Base-by-base conservation (phyloP, 1,140 invertebrate species). In the Orius insidiosus region DNA sequence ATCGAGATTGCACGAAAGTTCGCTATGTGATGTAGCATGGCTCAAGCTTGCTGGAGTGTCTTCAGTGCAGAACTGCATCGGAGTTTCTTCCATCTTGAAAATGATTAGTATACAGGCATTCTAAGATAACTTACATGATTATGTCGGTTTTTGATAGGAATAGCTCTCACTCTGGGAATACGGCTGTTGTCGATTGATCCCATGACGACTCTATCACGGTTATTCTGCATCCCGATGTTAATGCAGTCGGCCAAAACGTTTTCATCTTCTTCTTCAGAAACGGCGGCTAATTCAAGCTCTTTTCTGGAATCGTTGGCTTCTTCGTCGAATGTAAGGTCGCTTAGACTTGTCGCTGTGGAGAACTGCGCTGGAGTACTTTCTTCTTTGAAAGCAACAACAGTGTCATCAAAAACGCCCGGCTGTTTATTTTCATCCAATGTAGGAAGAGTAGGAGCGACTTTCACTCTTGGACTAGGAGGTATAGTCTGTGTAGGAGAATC, bases 401-500 rank as follows among this genome's bases (percentile, higher is more conserved):
- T 72, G 63, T 88, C 82, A 61, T 80, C 80, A 55, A 85, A 85
- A 43, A 84, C 74, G 47, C 78, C 80, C 1, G 62, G 45, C 6
- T 16, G 5, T n/a, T 47, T 46, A 11, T 30, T 19, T 13, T 47
- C 32, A 11, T 43, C 19, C 16, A 43, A 11, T 30, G 41, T 43
- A 40, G 45, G 47, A 4, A 48, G 48, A 14, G 46, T 34, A 8
- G 47, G 44, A 2, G 49, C 54, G 1, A 58, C 56, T 14, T 59
- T 61, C 7, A 53, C 36, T 24, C 50, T 51, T 14, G 74, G 76
- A 53, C 75, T 82, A 24, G 75, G 74, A 14, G 78, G 78, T 50
- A 77, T 70, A 31, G 80, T 86, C 60, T 88, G 84, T 0, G 85
- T 83, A 1, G 90, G 89, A 0, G 89, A 95, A 64, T 94, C 90